Percentiles rank a stretch among this genome's conserved stretches.
Evolutionary conservation across 2,888 invertebrate genomes (phyloP).

Genomic region (Ornithoptera priamus): DNA sequence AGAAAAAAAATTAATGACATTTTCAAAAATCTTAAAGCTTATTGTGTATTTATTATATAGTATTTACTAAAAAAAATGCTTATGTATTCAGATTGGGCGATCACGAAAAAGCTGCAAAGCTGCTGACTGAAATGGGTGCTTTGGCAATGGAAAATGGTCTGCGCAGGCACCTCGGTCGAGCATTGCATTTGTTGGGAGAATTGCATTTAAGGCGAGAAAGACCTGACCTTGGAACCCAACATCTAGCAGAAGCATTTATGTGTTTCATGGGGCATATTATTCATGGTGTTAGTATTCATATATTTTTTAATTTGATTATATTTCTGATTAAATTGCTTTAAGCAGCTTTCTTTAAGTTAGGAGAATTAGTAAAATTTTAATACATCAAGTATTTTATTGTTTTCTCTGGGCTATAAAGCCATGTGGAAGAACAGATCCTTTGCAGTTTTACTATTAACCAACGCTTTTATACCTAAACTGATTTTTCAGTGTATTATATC

Average conservation of each 20-base stretch:
- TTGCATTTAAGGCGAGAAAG: constrained; percentile 62
- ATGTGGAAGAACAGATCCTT: too few relatives aligned
- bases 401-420: not conserved
- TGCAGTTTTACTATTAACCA: too few relatives aligned
- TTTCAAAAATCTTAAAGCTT: too few relatives aligned
- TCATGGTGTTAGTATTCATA: constrained; percentile 41
- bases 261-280: constrained; percentile 67
- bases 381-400: not conserved
- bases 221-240: constrained; percentile 69
- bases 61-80: not conserved
- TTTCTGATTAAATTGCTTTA: not conserved
- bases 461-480: too few relatives aligned
- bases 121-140: constrained; percentile 70
- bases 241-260: constrained; percentile 65
- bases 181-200: constrained; percentile 68
- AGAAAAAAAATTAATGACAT: too few relatives aligned
- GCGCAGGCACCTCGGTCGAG: constrained; percentile 61
- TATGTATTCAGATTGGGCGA: constrained; percentile 53
- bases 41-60: not conserved
- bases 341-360: not conserved
- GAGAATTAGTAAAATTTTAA: not conserved
- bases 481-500: too few relatives aligned
- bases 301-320: not conserved
- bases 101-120: constrained; percentile 56
- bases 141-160: constrained; percentile 62